Evolutionary conservation across 1,140 invertebrate species (phyloP).

Genomic region (Himalopsyche phryganea): DNA sequence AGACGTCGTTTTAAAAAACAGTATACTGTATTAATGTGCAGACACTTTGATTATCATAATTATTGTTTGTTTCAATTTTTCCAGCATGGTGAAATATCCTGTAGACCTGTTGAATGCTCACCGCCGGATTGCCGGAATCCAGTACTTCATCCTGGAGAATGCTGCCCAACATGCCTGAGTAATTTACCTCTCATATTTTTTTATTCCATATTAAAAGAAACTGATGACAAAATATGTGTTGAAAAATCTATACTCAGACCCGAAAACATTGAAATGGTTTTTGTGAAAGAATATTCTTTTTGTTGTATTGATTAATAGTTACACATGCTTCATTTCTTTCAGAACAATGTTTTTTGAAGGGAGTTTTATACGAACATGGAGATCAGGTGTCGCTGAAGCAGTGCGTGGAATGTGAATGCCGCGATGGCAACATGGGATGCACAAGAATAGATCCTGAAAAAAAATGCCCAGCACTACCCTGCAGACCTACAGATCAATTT

Average conservation of each 20-base stretch:
- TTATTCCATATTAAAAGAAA: slow-evolving; percentile 10
- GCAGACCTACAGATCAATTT: slow-evolving; percentile 72
- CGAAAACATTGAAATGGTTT: too few species aligned
- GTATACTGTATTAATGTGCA: too few species aligned
- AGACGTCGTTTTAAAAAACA: too few species aligned
- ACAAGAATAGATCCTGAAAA: slow-evolving; percentile 67
- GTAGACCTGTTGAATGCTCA: slow-evolving; percentile 74
- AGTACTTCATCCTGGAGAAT: slow-evolving; percentile 70
- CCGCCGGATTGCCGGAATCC: slow-evolving; percentile 74
- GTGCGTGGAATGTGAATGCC: slow-evolving; percentile 72
- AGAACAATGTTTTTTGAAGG: slow-evolving; percentile 78
- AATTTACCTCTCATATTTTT: slow-evolving; percentile 31
- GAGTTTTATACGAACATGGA: slow-evolving; percentile 78
- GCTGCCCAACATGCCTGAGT: slow-evolving; percentile 84
- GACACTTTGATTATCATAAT: too few species aligned
- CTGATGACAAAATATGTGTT: too few species aligned
- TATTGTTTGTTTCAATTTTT: slow-evolving; percentile 37
- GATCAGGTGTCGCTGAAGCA: slow-evolving; percentile 68
- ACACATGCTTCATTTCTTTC: slow-evolving; percentile 32
- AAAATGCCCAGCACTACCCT: slow-evolving; percentile 76
- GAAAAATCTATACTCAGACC: too few species aligned
- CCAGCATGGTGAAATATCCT: slow-evolving; percentile 80
- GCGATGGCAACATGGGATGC: slow-evolving; percentile 79
- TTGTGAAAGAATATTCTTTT: too few species aligned
- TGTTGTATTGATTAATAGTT: too few species aligned